These are phyloP conservation scores for Limosa lapponica DNA, from an alignment of 2,797 vertebrate genomes.

Conservation along the genomic window DNA sequence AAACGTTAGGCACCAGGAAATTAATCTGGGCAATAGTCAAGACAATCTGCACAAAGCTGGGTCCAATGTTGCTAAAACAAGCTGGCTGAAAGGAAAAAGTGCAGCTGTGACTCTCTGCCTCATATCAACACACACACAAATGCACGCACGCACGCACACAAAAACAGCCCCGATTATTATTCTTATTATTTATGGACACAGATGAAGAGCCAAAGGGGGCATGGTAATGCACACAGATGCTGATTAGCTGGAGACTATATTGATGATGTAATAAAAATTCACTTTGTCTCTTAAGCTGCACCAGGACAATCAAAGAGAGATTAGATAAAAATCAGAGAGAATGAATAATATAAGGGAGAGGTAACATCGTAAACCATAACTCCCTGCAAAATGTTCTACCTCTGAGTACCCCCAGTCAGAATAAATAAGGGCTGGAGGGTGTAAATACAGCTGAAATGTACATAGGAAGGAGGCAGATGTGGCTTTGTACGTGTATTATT, in stretches of 20 bases:
- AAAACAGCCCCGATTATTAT: neutral
- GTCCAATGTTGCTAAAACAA: conserved; percentile 42
- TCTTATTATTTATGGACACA: conserved; percentile 70
- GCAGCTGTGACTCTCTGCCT: conserved; percentile 9
- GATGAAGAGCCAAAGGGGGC: conserved; percentile 67
- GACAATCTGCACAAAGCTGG: conserved; percentile 42
- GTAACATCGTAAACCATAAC: conserved; percentile 29
- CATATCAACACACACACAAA: neutral
- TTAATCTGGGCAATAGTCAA: conserved; percentile 38
- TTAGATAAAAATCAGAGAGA: conserved; percentile 80
- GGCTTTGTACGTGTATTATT: neutral
- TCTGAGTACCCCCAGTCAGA: neutral
- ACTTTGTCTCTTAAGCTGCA: conserved; percentile 82
- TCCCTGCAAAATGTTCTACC: neutral
- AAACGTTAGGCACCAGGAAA: conserved; percentile 20
- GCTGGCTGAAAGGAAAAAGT: conserved; percentile 40
- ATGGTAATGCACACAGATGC: conserved; percentile 70
- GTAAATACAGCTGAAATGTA: neutral
- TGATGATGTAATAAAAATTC: conserved; percentile 86
- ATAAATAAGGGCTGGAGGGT: neutral
- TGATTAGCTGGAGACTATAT: conserved; percentile 83
- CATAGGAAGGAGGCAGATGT: neutral
- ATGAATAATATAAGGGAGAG: conserved; percentile 76
- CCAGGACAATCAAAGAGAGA: conserved; percentile 78
- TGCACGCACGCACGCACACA: accelerated